These are phyloP conservation scores for Sylvia borin DNA, from an alignment of 2,797 vertebrate species.

Conservation along the genomic window DNA sequence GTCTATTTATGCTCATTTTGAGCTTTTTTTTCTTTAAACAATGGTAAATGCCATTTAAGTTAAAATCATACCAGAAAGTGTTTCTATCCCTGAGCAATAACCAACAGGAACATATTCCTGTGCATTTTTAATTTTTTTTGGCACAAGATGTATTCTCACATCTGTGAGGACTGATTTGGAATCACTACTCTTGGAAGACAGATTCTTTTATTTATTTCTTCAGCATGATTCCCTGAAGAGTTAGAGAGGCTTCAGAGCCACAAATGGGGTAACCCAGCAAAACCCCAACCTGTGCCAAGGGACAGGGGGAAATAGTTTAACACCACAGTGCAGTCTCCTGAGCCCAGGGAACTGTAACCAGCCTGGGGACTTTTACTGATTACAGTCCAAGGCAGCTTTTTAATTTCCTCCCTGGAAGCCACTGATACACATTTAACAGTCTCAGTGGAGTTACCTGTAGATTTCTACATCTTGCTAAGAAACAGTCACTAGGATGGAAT, in stretches of 20 bases:
- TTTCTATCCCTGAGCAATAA: conserved; percentile 36
- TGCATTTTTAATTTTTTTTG: conserved; percentile 54
- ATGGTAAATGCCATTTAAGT: background rate
- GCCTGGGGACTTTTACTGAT: background rate
- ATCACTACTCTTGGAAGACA: background rate
- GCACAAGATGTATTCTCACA: conserved; percentile 39
- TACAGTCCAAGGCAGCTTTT: background rate
- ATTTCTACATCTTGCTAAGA: background rate
- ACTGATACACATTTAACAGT: background rate
- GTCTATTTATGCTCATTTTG: background rate
- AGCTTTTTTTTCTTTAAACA: conserved; percentile 12
- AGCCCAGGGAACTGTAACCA: background rate
- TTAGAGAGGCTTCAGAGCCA: background rate
- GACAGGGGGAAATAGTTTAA: background rate
- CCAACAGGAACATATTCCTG: conserved; percentile 43
- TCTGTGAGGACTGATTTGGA: conserved; percentile 39
- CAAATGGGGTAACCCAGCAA: background rate
- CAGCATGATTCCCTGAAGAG: background rate
- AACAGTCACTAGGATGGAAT: background rate
- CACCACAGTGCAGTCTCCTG: background rate
- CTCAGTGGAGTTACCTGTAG: background rate
- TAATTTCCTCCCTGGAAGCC: conserved; percentile 7
- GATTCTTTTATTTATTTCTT: conserved; percentile 25
- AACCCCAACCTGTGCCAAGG: background rate
- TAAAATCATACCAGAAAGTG: background rate